Percentiles rank a stretch among this genome's conserved stretches.
phyloP scores from a whole-genome alignment of 2,113 vertebrate genomes.

The Colistium nudipinnis region DNA sequence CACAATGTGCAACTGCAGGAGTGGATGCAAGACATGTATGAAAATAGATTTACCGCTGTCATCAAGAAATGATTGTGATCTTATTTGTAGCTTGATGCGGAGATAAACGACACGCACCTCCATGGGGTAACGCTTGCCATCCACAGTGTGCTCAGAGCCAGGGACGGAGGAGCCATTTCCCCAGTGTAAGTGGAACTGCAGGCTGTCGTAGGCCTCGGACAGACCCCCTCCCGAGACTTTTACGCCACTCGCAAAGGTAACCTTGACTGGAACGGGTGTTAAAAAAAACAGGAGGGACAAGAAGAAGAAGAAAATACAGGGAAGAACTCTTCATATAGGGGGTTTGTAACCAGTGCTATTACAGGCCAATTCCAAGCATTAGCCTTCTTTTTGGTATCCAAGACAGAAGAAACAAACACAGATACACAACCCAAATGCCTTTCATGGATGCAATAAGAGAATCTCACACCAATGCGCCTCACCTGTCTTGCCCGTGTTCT shows the following conservation, averaged over 20 bases:
- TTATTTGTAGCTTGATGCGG: not conserved
- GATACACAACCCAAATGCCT: too few species aligned
- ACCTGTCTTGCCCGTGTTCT: slow-evolving; percentile 70
- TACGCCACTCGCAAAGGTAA: fast-evolving
- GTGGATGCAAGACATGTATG: not conserved
- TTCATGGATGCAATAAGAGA: too few species aligned
- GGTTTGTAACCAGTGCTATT: too few species aligned
- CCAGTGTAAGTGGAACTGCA: slow-evolving; percentile 81
- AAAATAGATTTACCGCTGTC: not conserved
- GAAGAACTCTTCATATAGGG: too few species aligned
- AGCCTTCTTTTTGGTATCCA: too few species aligned
- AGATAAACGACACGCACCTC: slow-evolving; percentile 62
- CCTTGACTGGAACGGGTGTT: slow-evolving; percentile 46
- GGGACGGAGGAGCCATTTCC: slow-evolving; percentile 51
- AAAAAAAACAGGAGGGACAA: not conserved
- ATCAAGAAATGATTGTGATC: not conserved
- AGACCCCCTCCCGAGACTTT: slow-evolving; percentile 59
- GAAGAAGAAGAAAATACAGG: too few species aligned
- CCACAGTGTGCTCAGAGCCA: slow-evolving; percentile 77
- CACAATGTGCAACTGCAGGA: slow-evolving; percentile 80
- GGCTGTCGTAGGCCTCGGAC: slow-evolving; percentile 33
- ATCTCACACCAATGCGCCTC: too few species aligned
- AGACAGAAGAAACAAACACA: too few species aligned
- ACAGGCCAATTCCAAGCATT: too few species aligned
- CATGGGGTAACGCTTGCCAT: slow-evolving; percentile 73